A percentile compares a stretch with the other conserved stretches of the same genome.
phyloP scores from a whole-genome alignment of 2,888 invertebrate genomes.

The Epinotia brunnichana region DNA sequence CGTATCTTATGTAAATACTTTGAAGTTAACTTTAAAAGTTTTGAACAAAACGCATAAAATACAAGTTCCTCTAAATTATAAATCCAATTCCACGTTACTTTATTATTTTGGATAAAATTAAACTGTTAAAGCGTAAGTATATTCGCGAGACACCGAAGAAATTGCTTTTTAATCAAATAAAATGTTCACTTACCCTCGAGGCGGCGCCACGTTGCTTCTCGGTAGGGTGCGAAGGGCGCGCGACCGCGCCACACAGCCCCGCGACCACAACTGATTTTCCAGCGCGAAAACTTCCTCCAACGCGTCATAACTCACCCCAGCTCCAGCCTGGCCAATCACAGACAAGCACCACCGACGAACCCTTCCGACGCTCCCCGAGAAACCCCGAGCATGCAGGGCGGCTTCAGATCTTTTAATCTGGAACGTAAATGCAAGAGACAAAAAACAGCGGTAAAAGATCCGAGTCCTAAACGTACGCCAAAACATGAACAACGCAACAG shows the following conservation, averaged over 20 bases:
- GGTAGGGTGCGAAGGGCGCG: slow-evolving; percentile 63
- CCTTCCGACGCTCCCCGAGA: slow-evolving; percentile 67
- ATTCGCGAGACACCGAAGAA: slow-evolving; percentile 67
- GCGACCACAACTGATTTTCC: slow-evolving; percentile 78
- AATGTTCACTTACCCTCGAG: slow-evolving; percentile 78
- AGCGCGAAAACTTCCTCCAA: slow-evolving; percentile 80
- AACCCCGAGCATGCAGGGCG: slow-evolving; percentile 68
- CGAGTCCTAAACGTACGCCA: slow-evolving; percentile 66
- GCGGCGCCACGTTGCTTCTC: slow-evolving; percentile 61
- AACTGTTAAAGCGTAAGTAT: slow-evolving; percentile 54
- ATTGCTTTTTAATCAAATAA: slow-evolving; percentile 83
- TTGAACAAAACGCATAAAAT: slow-evolving; percentile 11
- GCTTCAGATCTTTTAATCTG: slow-evolving; percentile 81
- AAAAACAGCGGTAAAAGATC: slow-evolving; percentile 73
- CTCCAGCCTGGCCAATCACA: slow-evolving; percentile 67
- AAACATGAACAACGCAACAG: slow-evolving; percentile 68
- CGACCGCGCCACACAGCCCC: slow-evolving; percentile 73
- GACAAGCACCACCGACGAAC: slow-evolving; percentile 57
- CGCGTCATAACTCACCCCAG: slow-evolving; percentile 80
- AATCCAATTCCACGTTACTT: slow-evolving; percentile 12
- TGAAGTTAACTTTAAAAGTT: slow-evolving; percentile 6
- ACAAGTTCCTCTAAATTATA: neutral
- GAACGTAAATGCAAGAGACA: slow-evolving; percentile 82
- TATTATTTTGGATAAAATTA: slow-evolving; percentile 32
- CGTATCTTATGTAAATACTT: neutral